These are phyloP conservation scores for Callithrix jacchus DNA, from an alignment of 2,113 vertebrate species.

Conservation along the genomic window DNA sequence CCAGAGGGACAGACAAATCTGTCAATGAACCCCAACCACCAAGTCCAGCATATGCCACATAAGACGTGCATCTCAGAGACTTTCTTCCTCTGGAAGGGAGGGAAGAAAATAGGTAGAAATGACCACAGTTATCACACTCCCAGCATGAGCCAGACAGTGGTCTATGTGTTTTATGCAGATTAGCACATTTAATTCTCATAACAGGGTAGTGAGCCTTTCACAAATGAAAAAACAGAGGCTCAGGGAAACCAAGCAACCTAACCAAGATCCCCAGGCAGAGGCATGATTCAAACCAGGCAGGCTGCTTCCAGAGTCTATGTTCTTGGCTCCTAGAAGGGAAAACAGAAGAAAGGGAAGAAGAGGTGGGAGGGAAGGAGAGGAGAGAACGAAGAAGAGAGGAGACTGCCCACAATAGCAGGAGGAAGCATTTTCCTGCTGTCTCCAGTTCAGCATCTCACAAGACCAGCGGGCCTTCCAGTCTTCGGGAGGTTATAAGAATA, in stretches of 20 bases:
- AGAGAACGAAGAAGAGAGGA: not conserved
- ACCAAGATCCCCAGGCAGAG: not conserved
- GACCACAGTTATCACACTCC: not conserved
- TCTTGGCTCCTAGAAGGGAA: not conserved
- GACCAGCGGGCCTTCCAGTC: not conserved
- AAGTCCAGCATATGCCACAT: not conserved
- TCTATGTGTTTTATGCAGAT: not conserved
- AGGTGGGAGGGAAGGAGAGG: too few species aligned
- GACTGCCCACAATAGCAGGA: not conserved
- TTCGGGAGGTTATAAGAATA: not conserved
- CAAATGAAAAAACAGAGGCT: not conserved
- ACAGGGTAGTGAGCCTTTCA: not conserved
- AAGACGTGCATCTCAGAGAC: not conserved
- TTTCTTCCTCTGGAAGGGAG: not conserved
- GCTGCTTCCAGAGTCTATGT: not conserved
- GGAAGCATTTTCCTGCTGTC: not conserved
- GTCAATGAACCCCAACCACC: not conserved
- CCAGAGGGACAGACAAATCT: not conserved
- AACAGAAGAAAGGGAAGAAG: not conserved
- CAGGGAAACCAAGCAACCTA: not conserved
- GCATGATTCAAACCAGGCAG: not conserved
- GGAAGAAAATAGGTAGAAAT: not conserved
- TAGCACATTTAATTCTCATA: not conserved
- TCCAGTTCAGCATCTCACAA: not conserved
- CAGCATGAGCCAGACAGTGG: not conserved